Percentiles rank a stretch among this genome's conserved stretches.
Conservation (phyloP, 2,797 vertebrate species). For the Tachyglossus aculeatus region DNA sequence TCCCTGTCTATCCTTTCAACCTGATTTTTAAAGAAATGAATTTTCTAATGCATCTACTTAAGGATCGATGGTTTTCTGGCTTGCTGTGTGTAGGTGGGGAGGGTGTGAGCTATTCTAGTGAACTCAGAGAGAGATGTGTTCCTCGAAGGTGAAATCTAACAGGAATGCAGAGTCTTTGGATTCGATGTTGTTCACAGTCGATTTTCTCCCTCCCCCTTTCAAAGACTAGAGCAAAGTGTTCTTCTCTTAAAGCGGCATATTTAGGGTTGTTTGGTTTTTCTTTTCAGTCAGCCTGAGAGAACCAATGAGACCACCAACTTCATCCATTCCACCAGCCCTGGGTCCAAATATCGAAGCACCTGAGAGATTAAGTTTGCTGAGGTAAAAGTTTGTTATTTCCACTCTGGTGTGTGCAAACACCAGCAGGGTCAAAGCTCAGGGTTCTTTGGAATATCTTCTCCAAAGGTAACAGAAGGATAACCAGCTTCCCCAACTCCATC, state of each 20-base stretch:
- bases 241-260: constrained; percentile 39
- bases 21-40: neutral
- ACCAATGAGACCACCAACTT: constrained; percentile 35
- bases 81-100: neutral
- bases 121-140: constrained; percentile 3
- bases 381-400: constrained; percentile 55
- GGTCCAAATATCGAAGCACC: constrained; percentile 42
- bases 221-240: constrained; percentile 27
- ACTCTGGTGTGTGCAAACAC: constrained; percentile 47
- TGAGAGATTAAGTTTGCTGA: constrained; percentile 50
- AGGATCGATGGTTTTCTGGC: constrained; percentile 18
- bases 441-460: constrained; percentile 42
- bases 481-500: constrained; percentile 16
- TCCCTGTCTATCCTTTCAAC: neutral
- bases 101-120: constrained; percentile 4
- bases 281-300: constrained; percentile 43
- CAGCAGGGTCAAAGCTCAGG: constrained; percentile 38
- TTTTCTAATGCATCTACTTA: constrained; percentile 34
- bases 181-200: neutral
- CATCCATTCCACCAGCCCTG: constrained; percentile 46
- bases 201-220: constrained; percentile 38
- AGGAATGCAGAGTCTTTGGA: neutral
- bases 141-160: constrained; percentile 2
- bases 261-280: constrained; percentile 43
- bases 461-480: constrained; percentile 39